A percentile compares a stretch with the other conserved stretches of the same genome.
These are phyloP conservation scores for Melanostoma mellinum DNA, from an alignment of 2,888 invertebrate genomes.

Conservation along the genomic window DNA sequence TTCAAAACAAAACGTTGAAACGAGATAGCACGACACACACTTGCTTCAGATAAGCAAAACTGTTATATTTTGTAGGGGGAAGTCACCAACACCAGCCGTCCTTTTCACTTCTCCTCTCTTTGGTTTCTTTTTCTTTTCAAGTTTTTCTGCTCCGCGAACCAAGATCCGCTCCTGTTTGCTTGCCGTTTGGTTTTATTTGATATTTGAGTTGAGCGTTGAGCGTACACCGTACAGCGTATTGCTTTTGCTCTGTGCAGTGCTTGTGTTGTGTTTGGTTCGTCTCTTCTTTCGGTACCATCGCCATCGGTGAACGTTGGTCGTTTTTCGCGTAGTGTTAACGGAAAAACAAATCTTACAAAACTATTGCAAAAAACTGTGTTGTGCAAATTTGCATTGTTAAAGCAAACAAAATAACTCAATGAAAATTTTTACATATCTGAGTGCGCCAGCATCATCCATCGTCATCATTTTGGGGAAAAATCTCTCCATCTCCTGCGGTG, in stretches of 20 bases:
- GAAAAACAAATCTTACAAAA: too few relatives aligned
- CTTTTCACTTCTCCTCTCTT: constrained; percentile 36
- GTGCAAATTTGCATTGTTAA: too few relatives aligned
- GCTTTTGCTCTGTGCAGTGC: constrained; percentile 8
- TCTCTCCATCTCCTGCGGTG: constrained; percentile 27
- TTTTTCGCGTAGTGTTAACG: too few relatives aligned
- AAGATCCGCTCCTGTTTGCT: constrained; percentile 35
- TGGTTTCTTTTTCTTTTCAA: constrained; percentile 16
- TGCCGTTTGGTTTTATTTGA: not conserved
- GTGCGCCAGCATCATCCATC: constrained; percentile 18
- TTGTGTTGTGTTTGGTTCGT: constrained; percentile 17
- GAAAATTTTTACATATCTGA: not conserved
- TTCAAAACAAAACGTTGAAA: not conserved
- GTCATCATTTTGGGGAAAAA: constrained; percentile 18
- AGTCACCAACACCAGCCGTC: not conserved
- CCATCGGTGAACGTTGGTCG: too few relatives aligned
- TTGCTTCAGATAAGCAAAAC: not conserved
- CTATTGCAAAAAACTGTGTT: too few relatives aligned
- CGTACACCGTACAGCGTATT: too few relatives aligned
- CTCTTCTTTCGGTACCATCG: not conserved
- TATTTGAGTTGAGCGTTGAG: too few relatives aligned
- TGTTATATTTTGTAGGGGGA: constrained; percentile 40
- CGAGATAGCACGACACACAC: not conserved
- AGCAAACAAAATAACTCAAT: too few relatives aligned
- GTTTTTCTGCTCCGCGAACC: constrained; percentile 36